Conservation (phyloP, 1,140 invertebrate species). For the Paraescarpia echinospica region DNA sequence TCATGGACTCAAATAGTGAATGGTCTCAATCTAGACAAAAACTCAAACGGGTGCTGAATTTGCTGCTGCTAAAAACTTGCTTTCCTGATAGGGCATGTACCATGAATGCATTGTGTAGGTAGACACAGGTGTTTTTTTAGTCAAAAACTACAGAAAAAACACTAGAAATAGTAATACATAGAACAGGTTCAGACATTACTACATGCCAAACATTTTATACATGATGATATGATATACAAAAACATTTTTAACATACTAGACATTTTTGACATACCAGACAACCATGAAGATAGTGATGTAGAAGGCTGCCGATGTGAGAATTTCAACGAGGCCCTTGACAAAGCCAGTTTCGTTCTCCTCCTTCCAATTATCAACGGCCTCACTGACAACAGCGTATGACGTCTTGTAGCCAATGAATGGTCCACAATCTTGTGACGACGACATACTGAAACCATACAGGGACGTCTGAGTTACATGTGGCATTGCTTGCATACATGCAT, state of each 20-base stretch:
- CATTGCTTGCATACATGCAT: not conserved
- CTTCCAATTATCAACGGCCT: conserved; percentile 36
- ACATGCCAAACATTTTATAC: not conserved
- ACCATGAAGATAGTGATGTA: not conserved
- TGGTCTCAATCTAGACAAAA: too few relatives aligned
- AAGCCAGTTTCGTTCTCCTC: conserved; percentile 19
- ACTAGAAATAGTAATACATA: too few relatives aligned
- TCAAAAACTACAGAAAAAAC: too few relatives aligned
- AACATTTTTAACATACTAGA: not conserved
- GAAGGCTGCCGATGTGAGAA: not conserved
- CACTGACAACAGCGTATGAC: conserved; percentile 39
- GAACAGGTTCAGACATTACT: not conserved
- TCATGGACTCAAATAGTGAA: too few relatives aligned
- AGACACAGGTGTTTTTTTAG: too few relatives aligned
- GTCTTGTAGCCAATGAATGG: conserved; percentile 39
- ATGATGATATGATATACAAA: too few relatives aligned
- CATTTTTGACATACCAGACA: conserved; percentile 12
- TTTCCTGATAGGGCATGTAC: too few relatives aligned
- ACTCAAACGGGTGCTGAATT: too few relatives aligned
- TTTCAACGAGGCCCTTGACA: not conserved
- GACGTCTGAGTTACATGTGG: not conserved
- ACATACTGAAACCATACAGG: conserved; percentile 35
- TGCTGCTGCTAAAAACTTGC: too few relatives aligned
- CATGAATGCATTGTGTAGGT: too few relatives aligned
- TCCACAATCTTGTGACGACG: conserved; percentile 44